Evolutionary conservation across 1,140 invertebrate species (phyloP).

Genomic region (Drosophila truncata): DNA sequence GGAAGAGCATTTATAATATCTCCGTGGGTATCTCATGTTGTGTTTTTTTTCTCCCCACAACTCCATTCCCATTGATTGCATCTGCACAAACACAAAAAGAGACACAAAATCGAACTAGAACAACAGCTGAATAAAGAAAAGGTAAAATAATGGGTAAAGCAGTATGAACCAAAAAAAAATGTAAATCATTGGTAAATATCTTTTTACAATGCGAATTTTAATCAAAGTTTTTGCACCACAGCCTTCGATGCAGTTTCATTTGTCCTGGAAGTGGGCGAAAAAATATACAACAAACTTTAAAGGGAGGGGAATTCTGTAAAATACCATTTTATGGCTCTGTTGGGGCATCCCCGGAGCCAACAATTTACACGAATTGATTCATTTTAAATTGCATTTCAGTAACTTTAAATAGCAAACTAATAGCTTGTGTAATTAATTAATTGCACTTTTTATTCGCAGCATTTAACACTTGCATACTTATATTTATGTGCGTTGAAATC

Average conservation of each 20-base stretch:
- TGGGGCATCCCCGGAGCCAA: slow-evolving; percentile 1
- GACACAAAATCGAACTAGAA: slow-evolving; percentile 16
- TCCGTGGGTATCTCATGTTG: neutral
- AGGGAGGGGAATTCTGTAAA: neutral
- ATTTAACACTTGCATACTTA: slow-evolving; percentile 34
- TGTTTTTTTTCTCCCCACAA: neutral
- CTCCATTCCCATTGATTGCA: slow-evolving; percentile 17
- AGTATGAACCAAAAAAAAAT: slow-evolving; percentile 21
- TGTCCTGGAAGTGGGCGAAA: neutral
- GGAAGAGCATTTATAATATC: neutral
- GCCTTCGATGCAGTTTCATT: slow-evolving; percentile 7
- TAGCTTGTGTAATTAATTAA: slow-evolving; percentile 54
- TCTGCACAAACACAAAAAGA: slow-evolving; percentile 2
- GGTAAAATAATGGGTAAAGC: slow-evolving; percentile 14
- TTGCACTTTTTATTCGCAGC: slow-evolving; percentile 35
- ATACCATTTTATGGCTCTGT: neutral
- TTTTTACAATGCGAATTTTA: slow-evolving; percentile 75
- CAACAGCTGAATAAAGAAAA: slow-evolving; percentile 8
- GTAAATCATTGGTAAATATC: slow-evolving; percentile 62
- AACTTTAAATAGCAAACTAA: slow-evolving; percentile 39
- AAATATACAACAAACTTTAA: neutral
- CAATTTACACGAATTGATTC: slow-evolving; percentile 46
- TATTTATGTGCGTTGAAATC: slow-evolving; percentile 8
- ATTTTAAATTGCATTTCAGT: slow-evolving; percentile 46
- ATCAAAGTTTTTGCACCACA: slow-evolving; percentile 67